A percentile compares a stretch with the other conserved stretches of the same genome.
Evolutionary conservation across 2,113 vertebrate species (phyloP).

Genomic region (Neodontobutis hainanensis): DNA sequence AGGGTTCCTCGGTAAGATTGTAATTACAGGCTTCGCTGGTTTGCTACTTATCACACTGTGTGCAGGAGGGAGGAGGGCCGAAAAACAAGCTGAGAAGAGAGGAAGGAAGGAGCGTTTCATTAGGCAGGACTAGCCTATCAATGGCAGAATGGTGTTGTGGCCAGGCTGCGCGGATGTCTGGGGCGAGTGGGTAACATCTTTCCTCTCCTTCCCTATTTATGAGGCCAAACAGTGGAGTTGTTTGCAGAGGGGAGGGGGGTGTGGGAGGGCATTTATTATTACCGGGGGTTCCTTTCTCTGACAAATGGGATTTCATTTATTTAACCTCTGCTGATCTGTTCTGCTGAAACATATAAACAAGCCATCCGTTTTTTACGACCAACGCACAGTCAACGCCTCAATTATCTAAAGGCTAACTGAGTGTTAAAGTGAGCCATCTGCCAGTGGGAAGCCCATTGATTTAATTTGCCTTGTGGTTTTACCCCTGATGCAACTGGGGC

Average conservation of each 20-base stretch:
- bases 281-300: constrained; percentile 81
- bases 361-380: constrained; percentile 99
- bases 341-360: constrained; percentile 99
- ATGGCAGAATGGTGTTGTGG: constrained; percentile 83
- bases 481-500: constrained; percentile 69
- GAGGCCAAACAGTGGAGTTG: constrained; percentile 96
- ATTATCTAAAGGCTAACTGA: constrained; percentile 99
- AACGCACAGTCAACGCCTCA: constrained; percentile 97
- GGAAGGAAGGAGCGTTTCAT: constrained; percentile 92
- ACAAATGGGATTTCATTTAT: constrained; percentile 99
- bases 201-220: constrained; percentile 87
- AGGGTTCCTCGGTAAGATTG: constrained; percentile 95
- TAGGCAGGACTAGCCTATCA: constrained; percentile 97
- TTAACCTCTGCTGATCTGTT: constrained; percentile 99
- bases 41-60: constrained; percentile 94
- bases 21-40: constrained; percentile 99
- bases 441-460: constrained; percentile 97
- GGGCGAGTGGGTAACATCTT: constrained; percentile 84
- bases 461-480: constrained; percentile 94
- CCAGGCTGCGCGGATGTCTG: constrained; percentile 49
- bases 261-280: constrained; percentile 90
- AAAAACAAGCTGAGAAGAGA: constrained; percentile 85
- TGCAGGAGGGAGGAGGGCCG: constrained; percentile 96
- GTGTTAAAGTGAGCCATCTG: constrained; percentile 99
- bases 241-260: constrained; percentile 84